Percentiles rank a stretch among this genome's conserved stretches.
These are phyloP conservation scores for Falco rusticolus DNA, from an alignment of 2,797 vertebrate genomes.

Conservation along the genomic window DNA sequence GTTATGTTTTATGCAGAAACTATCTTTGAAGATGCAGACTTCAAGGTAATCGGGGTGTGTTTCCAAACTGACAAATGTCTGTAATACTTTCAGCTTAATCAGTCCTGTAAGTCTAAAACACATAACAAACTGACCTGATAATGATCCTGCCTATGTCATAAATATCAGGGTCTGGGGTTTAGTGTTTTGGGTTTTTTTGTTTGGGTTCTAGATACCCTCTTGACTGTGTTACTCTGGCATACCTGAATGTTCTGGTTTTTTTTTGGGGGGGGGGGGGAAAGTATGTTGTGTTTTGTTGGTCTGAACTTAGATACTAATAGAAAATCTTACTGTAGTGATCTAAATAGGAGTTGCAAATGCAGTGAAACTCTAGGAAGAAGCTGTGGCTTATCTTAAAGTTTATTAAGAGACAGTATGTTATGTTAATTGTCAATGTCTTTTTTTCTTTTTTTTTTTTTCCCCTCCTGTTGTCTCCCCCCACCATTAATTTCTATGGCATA, in stretches of 20 bases:
- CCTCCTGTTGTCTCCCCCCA: background rate
- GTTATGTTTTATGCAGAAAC: slow-evolving; percentile 94
- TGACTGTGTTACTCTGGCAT: background rate
- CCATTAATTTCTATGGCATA: background rate
- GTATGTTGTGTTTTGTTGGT: background rate
- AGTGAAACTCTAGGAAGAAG: background rate
- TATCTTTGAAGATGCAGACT: slow-evolving; percentile 90
- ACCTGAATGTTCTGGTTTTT: background rate
- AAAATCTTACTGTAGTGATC: background rate
- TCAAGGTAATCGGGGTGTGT: slow-evolving; percentile 77
- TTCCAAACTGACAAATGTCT: background rate
- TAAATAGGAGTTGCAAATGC: background rate
- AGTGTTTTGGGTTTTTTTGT: background rate
- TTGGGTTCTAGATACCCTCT: background rate
- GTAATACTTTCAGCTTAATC: background rate
- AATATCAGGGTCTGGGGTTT: background rate
- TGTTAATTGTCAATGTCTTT: background rate
- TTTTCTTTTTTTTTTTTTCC: background rate
- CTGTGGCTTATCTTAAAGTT: background rate
- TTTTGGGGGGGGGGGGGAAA: background rate
- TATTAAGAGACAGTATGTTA: background rate
- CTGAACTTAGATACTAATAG: background rate
- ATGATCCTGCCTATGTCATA: background rate
- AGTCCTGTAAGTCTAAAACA: background rate
- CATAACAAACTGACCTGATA: background rate